Evolutionary conservation across 2,888 invertebrate genomes (phyloP).

Genomic region (Mythimna albipuncta): DNA sequence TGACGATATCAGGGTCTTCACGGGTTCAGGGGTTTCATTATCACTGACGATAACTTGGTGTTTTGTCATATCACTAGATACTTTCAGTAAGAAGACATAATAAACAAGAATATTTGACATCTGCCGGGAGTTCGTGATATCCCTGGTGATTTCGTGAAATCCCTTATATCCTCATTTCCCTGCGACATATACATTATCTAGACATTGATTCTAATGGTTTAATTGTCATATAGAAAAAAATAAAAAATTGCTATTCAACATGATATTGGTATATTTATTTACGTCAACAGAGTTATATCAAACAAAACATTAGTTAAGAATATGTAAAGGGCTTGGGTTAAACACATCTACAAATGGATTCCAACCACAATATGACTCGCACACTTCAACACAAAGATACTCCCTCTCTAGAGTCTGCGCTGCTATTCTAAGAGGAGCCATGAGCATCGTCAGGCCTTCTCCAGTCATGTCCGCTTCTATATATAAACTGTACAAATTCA

Average conservation of each 20-base stretch:
- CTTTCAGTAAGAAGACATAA: no score
- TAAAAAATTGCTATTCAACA: neutral
- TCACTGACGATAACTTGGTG: no score
- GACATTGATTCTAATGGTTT: no score
- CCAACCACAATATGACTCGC: constrained; percentile 71
- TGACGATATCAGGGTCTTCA: no score
- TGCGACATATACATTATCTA: no score
- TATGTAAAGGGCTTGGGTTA: constrained; percentile 74
- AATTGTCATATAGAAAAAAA: neutral
- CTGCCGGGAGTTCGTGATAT: no score
- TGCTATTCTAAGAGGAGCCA: constrained; percentile 61
- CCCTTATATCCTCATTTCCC: no score
- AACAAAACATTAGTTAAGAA: constrained; percentile 51
- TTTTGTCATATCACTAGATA: no score
- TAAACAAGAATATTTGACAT: no score
- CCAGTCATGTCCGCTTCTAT: constrained; percentile 72
- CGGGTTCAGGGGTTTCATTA: no score
- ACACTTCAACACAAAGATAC: constrained; percentile 69
- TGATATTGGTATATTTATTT: constrained; percentile 44
- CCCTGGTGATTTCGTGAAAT: no score
- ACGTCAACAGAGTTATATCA: constrained; percentile 28
- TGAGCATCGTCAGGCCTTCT: constrained; percentile 66
- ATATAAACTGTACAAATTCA: constrained; percentile 72
- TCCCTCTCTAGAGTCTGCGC: constrained; percentile 64
- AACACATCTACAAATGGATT: constrained; percentile 75